Evolutionary conservation across 2,888 invertebrate genomes (phyloP), one percentile per base, ranked within the genome.

Genomic region (Heliconius aoede): DNA sequence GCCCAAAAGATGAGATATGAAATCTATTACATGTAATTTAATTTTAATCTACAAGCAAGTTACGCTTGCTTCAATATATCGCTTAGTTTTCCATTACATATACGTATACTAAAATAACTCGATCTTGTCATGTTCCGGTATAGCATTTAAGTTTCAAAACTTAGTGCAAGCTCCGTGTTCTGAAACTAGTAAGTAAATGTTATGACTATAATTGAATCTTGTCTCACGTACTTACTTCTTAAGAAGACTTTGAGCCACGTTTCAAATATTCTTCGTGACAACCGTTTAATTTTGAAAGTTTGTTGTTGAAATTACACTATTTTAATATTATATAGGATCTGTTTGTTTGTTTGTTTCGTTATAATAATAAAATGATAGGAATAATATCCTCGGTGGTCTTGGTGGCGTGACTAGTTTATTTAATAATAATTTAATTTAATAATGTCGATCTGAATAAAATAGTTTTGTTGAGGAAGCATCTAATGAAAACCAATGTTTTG

Each of bases 141-240:
- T 74, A 64, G 32, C 51, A 65, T 74, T 64, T 65, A 67, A 77
- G 74, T 74, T 76, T 71, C 65, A 64, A 74, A 76, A 69, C 74
- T 77, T 71, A 71, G 46, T 60, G 69, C 74, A 60, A 71, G 65
- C 72, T 74, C 32, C 24, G 65, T 60, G 67, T 67, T 74, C 69
- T 71, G 74, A 65, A 77, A 77, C 77, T 74, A 32, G 26, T 72
- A 77, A 72, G 77, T 78, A 75, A 78, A 75, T 75, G 75, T 78
- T 75, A 78, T 75, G 72, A 72, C 62, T 75, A 61, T 72, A 74
- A 62, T 74, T 68, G 72, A 78, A 75, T 72, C 64, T 62, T 76
- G 55, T 65, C 72, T 36, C 64, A 76, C 76, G 72, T 64, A 76
- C 72, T 76, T 65, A 72, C 55, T 76, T 72, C 64, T 21, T 71